These are phyloP conservation scores for Pyrgilauda ruficollis DNA, from an alignment of 2,113 vertebrate genomes.

Conservation along the genomic window DNA sequence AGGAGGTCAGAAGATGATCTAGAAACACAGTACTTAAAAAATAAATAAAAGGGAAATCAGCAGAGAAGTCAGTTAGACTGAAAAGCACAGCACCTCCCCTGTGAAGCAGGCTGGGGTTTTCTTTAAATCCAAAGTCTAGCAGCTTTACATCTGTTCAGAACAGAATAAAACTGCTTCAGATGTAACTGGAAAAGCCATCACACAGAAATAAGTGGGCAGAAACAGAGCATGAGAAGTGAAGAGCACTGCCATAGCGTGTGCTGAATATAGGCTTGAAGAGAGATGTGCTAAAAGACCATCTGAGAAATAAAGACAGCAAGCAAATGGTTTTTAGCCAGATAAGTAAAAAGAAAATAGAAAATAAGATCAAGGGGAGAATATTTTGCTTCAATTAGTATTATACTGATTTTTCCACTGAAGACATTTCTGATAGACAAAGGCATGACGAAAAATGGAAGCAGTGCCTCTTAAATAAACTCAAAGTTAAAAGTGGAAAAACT, in stretches of 20 bases:
- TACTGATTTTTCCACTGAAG: background rate
- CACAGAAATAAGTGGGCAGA: background rate
- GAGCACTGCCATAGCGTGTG: background rate
- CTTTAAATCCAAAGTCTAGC: background rate
- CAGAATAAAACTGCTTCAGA: background rate
- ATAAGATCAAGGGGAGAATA: background rate
- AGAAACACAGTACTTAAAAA: background rate
- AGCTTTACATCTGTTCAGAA: background rate
- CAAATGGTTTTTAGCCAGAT: background rate
- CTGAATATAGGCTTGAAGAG: background rate
- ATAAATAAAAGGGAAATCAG: background rate
- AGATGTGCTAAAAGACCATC: background rate
- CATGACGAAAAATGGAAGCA: background rate
- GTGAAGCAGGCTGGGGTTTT: background rate
- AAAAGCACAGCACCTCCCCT: background rate
- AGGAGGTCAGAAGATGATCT: background rate
- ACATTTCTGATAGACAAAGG: background rate
- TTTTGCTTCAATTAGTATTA: background rate
- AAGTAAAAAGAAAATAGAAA: conserved; percentile 3
- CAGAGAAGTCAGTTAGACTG: background rate
- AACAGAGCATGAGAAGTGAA: background rate
- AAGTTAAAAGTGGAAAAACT: background rate
- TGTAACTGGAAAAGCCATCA: background rate
- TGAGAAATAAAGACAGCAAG: background rate
- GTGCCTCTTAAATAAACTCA: background rate